Evolutionary conservation across 2,797 vertebrate species (phyloP).

Genomic region (Leptatherina wallacei): DNA sequence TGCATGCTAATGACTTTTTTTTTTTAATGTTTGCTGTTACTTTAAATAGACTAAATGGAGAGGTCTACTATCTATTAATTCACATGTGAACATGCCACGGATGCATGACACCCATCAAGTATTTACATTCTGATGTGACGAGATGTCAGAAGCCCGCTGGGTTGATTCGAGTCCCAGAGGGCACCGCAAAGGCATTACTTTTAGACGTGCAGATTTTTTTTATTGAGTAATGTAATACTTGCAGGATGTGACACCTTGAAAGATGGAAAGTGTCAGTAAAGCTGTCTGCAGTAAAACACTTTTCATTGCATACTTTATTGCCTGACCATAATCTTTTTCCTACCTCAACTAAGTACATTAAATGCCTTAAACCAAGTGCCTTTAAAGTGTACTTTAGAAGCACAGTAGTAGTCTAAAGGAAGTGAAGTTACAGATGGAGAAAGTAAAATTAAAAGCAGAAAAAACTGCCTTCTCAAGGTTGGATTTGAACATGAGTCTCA

Average conservation of each 20-base stretch:
- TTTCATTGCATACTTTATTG: neutral
- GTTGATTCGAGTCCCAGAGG: neutral
- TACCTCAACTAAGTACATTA: neutral
- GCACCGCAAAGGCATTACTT: neutral
- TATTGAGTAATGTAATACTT: neutral
- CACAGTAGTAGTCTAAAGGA: neutral
- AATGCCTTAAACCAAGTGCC: too few species aligned
- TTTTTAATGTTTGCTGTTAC: neutral
- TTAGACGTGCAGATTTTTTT: neutral
- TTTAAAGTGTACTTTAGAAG: too few species aligned
- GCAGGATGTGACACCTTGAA: neutral
- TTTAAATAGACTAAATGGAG: neutral
- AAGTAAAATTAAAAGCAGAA: neutral
- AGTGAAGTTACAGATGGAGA: neutral
- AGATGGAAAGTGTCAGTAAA: neutral
- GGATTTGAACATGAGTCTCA: neutral
- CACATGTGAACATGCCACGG: neutral
- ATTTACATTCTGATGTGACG: neutral
- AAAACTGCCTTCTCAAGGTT: neutral
- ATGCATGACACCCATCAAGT: neutral
- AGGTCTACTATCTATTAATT: neutral
- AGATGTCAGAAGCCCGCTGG: neutral
- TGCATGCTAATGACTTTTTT: too few species aligned
- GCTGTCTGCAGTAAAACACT: neutral
- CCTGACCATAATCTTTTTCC: neutral